Evolutionary conservation across 2,797 vertebrate genomes (phyloP).

Genomic region (Xyrichtys novacula): DNA sequence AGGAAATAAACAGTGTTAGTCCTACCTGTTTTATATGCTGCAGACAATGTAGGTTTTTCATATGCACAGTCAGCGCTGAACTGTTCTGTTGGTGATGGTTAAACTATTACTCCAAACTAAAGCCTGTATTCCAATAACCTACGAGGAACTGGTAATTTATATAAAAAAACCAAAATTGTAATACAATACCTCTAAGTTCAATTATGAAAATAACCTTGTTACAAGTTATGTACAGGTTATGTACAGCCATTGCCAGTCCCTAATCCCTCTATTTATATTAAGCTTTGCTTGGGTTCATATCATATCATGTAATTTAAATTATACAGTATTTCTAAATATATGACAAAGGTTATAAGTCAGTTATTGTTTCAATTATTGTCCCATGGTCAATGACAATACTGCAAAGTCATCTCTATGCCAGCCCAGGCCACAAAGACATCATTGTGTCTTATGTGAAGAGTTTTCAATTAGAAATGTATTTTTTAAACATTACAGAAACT

Average conservation of each 20-base stretch:
- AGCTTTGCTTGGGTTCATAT: too few relatives aligned
- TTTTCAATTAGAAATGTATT: background rate
- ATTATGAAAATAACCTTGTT: background rate
- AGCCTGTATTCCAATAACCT: slow-evolving; percentile 18
- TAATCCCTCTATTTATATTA: background rate
- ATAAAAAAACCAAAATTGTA: slow-evolving; percentile 12
- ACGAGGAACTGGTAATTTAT: slow-evolving; percentile 3
- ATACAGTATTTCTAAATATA: background rate
- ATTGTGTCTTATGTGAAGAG: background rate
- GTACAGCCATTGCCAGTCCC: background rate
- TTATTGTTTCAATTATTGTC: slow-evolving; percentile 2
- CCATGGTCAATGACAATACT: background rate
- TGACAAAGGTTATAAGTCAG: background rate
- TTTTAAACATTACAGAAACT: background rate
- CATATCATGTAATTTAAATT: background rate
- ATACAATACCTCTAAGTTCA: background rate
- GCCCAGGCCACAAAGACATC: slow-evolving; percentile 1
- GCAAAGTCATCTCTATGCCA: background rate
- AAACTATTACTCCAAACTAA: slow-evolving; percentile 12
- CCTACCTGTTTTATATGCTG: slow-evolving; percentile 6
- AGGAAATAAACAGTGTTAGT: slow-evolving; percentile 28
- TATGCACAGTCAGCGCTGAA: slow-evolving; percentile 28
- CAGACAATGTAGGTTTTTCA: slow-evolving; percentile 4
- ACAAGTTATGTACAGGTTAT: background rate
- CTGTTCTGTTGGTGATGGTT: slow-evolving; percentile 28